Percentiles rank a stretch among this genome's conserved stretches.
Conservation (phyloP, 2,888 invertebrate species). For the Dimorphilus gyrociliatus region DNA sequence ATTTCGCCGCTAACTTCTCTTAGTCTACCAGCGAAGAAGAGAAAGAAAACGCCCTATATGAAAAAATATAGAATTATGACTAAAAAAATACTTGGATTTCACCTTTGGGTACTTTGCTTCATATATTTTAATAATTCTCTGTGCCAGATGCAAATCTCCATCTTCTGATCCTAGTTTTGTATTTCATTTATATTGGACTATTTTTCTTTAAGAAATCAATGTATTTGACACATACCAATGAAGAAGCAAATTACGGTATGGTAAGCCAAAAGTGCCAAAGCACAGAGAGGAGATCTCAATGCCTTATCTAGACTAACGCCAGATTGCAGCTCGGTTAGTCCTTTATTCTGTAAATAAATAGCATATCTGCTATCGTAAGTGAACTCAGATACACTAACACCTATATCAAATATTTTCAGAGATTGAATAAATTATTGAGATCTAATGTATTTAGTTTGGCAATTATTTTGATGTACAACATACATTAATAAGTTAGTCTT, state of each 20-base stretch:
- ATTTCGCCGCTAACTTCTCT: constrained; percentile 64
- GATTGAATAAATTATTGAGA: no score
- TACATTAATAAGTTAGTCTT: no score
- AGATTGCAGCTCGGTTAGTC: constrained; percentile 54
- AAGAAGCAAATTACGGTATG: constrained; percentile 68
- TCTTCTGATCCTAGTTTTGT: constrained; percentile 48
- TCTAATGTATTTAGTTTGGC: no score
- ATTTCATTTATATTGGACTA: no score
- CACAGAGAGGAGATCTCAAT: constrained; percentile 66
- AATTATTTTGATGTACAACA: no score
- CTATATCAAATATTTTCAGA: no score
- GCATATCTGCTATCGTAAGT: no score
- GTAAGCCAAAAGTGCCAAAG: constrained; percentile 66
- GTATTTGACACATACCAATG: constrained; percentile 52
- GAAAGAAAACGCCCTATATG: constrained; percentile 65
- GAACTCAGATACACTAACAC: no score
- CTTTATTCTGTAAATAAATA: constrained; percentile 46
- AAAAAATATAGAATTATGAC: constrained; percentile 3
- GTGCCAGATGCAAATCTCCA: constrained; percentile 59
- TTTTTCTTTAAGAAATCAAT: no score
- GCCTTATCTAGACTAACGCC: constrained; percentile 56
- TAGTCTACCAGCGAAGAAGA: constrained; percentile 72
- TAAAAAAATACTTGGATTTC: constrained; percentile 8
- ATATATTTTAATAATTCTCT: constrained; percentile 48
- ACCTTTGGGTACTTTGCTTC: constrained; percentile 51